Base-by-base conservation (phyloP, 1,140 invertebrate species). In the Metopolophium dirhodum region DNA sequence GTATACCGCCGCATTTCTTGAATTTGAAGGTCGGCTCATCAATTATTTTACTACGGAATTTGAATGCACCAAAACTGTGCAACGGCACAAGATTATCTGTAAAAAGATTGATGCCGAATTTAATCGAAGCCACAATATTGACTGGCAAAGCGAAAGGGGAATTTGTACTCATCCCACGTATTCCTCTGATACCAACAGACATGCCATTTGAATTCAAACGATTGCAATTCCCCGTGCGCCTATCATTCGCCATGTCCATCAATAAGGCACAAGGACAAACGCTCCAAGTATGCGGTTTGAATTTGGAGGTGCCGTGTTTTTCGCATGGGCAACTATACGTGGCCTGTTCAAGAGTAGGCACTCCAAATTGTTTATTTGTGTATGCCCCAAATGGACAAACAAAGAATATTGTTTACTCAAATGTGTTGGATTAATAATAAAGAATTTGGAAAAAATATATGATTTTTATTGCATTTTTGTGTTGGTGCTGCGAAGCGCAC, bases 201-300 rank as follows among this genome's bases (percentile, higher is more conserved):
- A 91, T 93, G 68, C 88, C 94, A 83, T 93, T 94, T 61, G 77
- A 94, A 87, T 93, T 94, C 14, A 94, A 93, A 93, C 57, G 93
- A 41, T 82, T 93, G 57, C 94, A 95, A 90, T 95, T 57, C 37
- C 89, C 51, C 35, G 37, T 57, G n/a, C 88, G 88, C 95, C 92
- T 96, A 0, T 95, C 95, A 23, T 96, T 96, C 94, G 94, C 94
- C 9, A 95, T 96, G 94, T 95, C 95, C 22, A 95, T 95, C 82
- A 95, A 95, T 94, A 96, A 96, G 88, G 51, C 51, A 51, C 18
- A 51, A 51, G 18, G 51, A 51, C 51, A 51, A 51, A 51, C 18
- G 14, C 51, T 18, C 51, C 51, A 51, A 51, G 51, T 51, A 20
- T 51, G 18, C 51, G 18, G 51, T 51, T 51, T 51, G 18, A 51